Percentiles rank a stretch among this genome's conserved stretches.
phyloP scores from a whole-genome alignment of 2,888 invertebrate species.

The Galeruca laticollis region DNA sequence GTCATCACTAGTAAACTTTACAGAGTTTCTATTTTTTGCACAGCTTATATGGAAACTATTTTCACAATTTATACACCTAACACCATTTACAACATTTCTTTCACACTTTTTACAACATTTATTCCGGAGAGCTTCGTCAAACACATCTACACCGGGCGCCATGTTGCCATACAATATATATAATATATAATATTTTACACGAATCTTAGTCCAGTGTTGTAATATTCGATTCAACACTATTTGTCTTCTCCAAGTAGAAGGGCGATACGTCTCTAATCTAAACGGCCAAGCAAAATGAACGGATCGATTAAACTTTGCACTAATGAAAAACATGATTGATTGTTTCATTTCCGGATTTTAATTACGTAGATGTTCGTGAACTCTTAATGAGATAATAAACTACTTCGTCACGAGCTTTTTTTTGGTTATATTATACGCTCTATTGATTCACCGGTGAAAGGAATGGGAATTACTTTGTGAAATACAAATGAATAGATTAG shows the following conservation, averaged over 20 bases:
- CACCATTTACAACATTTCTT: too few species aligned
- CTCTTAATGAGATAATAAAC: conserved; percentile 32
- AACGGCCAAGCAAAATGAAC: conserved; percentile 6
- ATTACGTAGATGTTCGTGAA: conserved; percentile 38
- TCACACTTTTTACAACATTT: too few species aligned
- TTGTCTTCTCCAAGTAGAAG: not conserved
- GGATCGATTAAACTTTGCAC: conserved; percentile 23
- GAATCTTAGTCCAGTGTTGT: not conserved
- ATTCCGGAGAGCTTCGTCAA: too few species aligned
- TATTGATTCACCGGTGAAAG: not conserved
- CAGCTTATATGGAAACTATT: too few species aligned
- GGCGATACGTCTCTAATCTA: conserved; percentile 7
- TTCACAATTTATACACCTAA: too few species aligned
- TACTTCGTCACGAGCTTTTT: conserved; percentile 26
- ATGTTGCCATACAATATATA: too few species aligned
- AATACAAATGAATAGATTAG: too few species aligned
- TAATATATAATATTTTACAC: not conserved
- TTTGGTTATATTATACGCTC: conserved; percentile 11
- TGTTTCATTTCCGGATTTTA: conserved; percentile 43
- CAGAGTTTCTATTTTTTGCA: too few species aligned
- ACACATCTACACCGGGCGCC: too few species aligned
- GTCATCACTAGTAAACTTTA: too few species aligned
- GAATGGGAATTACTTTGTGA: not conserved
- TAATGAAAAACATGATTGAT: conserved; percentile 46
- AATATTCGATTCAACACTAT: not conserved